Percentiles rank a stretch among this genome's conserved stretches.
These are phyloP conservation scores for Tetragonisca angustula DNA, from an alignment of 2,888 invertebrate species.

Conservation along the genomic window DNA sequence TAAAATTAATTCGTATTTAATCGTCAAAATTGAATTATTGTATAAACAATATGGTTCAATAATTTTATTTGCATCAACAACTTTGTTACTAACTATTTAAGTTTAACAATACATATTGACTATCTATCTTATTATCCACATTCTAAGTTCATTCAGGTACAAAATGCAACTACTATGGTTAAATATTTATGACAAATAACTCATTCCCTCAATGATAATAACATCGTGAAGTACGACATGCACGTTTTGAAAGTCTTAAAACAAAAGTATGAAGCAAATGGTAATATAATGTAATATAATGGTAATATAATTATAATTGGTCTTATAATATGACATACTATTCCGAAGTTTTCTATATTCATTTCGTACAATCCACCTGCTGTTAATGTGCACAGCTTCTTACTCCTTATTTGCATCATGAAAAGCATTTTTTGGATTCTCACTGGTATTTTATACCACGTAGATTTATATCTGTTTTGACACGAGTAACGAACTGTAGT, in stretches of 20 bases:
- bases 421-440: constrained; percentile 35
- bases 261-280: background rate
- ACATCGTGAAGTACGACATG: constrained; percentile 56
- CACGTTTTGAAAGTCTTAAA: constrained; percentile 49
- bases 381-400: constrained; percentile 16
- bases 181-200: background rate
- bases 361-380: constrained; percentile 45
- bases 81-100: background rate
- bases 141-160: background rate
- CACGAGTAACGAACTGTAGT: background rate
- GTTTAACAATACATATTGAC: background rate
- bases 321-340: constrained; percentile 11
- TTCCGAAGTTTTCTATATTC: constrained; percentile 40
- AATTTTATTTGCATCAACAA: constrained; percentile 6
- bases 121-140: background rate
- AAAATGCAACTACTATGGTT: background rate
- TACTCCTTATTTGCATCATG: constrained; percentile 27
- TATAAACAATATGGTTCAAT: background rate
- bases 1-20: background rate
- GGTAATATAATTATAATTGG: background rate
- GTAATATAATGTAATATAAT: background rate
- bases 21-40: background rate
- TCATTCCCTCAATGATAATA: constrained; percentile 41
- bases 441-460: constrained; percentile 40
- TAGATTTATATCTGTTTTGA: background rate